Conservation (phyloP, 2,888 invertebrate species). For the Peribatodes rhomboidaria region DNA sequence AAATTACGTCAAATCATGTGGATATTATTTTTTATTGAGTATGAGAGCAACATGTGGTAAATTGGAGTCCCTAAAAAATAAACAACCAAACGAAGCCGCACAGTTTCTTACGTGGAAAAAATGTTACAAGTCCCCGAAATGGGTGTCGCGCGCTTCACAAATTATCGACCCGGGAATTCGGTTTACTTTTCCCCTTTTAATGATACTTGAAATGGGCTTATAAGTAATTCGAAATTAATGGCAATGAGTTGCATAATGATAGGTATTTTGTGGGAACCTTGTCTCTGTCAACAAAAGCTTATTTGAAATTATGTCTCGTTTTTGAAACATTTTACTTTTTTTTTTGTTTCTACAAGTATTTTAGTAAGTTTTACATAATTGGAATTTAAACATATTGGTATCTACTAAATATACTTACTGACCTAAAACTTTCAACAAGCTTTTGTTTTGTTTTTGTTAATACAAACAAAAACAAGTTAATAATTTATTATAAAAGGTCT, state of each 20-base stretch:
- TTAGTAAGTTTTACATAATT: no score
- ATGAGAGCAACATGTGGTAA: slow-evolving; percentile 81
- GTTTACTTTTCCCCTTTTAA: slow-evolving; percentile 51
- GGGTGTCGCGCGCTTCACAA: slow-evolving; percentile 70
- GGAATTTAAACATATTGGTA: no score
- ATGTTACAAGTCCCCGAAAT: slow-evolving; percentile 65
- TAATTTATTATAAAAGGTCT: background rate
- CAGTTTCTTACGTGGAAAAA: slow-evolving; percentile 65
- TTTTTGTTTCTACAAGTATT: background rate
- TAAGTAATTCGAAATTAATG: slow-evolving; percentile 35
- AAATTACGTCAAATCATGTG: slow-evolving; percentile 84
- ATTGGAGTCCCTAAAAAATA: slow-evolving; percentile 81
- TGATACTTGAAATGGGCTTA: slow-evolving; percentile 18
- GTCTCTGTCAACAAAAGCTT: background rate
- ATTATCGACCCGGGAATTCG: slow-evolving; percentile 65
- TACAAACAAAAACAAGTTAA: no score
- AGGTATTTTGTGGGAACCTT: background rate
- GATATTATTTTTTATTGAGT: slow-evolving; percentile 78
- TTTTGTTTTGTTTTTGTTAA: no score
- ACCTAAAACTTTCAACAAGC: no score
- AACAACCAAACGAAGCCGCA: slow-evolving; percentile 76
- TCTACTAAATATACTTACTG: no score
- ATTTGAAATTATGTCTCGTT: no score
- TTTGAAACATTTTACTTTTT: no score
- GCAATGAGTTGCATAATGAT: slow-evolving; percentile 33